Evolutionary conservation across 2,113 vertebrate genomes (phyloP), one percentile per base, ranked within the genome.

Genomic region (Elephas maximus): DNA sequence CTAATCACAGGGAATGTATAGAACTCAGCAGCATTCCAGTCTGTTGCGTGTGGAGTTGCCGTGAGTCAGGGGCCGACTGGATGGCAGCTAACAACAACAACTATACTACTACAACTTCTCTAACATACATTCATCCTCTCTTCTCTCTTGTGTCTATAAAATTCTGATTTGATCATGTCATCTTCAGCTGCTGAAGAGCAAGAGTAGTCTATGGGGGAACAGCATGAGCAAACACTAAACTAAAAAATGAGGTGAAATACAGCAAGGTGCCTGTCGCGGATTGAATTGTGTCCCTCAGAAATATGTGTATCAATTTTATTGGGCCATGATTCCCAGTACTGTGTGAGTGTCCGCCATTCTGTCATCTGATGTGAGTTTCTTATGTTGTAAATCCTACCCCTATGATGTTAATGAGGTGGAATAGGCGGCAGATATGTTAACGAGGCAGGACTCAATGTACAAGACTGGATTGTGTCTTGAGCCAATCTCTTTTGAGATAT

Each of bases 241-340:
- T 93, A 88, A 93, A 77, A 73, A 88, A 21, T 67, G 74, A 60
- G 24, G 88, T 65, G 53, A 83, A 84, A 33, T 85, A 7, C 84
- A 88, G 74, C 45, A 84, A 80, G 33, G 53, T 57, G 11, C 53
- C 53, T 57, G 53, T 57, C 53, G 15, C 15, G 53, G 48, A 57
- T 57, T 57, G 53, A 57, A 17, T 57, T 12, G 11, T 57, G 15
- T 57, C 53, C 53, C 53, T 14, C 8, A 15, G 11, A 57, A 57
- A 57, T 57, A 57, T 57, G 53, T 57, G 53, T 57, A 57, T 57
- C 53, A 57, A 1, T 57, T 57, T 57, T 8, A 1, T 12, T 57
- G 15, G 15, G 11, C 53, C 53, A 12, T 57, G 53, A 57, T 57
- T 12, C 15, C 53, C 15, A 57, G 53, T 57, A 17, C 3, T 57